Evolutionary conservation across 2,113 vertebrate species (phyloP), one percentile per base, ranked within the genome.

Genomic region (Scatophagus argus): DNA sequence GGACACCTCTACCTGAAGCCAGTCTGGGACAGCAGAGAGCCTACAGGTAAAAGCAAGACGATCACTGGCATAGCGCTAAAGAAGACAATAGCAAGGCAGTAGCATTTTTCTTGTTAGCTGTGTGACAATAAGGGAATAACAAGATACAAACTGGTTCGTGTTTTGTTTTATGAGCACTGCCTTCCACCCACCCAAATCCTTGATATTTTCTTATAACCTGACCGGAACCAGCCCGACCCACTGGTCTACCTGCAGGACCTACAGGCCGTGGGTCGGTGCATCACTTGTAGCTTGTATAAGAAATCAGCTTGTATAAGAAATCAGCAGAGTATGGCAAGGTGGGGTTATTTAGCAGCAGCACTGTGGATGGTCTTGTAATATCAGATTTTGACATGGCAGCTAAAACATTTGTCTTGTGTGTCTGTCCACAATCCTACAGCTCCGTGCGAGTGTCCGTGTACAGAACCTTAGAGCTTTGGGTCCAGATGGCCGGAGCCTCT

Each of bases 21-120:
- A 91, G 85, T n/a, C 81, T 92, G 0, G 96, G 96, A 14, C 96
- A 97, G 68, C 96, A 97, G 82, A 94, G 94, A 79, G 95, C 96
- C 4, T 97, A 95, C 94, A 97, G 96, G 96, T 98, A 80, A 59
- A n/a, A 29, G 12, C 13, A 32, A 8, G 17, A 19, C 51, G n/a
- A 25, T 0, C 38, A 41, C 39, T 5, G 51, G 0, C 8, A 6
- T 8, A 36, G 44, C 13, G 4, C 11, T 44, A 31, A 14, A 17
- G 36, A 25, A 3, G 32, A 12, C 19, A 58, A n/a, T n/a, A 32
- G 17, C 36, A 9, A 27, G 29, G 51, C 25, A 16, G 2, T 49
- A 25, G 9, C 27, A 17, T 31, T 55, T 16, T 4, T 19, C 16
- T 5, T 32, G 17, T 19, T 32, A 32, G 17, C 54, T 32, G 4